phyloP scores from a whole-genome alignment of 2,797 vertebrate species.

The Sebastolobus alascanus region DNA sequence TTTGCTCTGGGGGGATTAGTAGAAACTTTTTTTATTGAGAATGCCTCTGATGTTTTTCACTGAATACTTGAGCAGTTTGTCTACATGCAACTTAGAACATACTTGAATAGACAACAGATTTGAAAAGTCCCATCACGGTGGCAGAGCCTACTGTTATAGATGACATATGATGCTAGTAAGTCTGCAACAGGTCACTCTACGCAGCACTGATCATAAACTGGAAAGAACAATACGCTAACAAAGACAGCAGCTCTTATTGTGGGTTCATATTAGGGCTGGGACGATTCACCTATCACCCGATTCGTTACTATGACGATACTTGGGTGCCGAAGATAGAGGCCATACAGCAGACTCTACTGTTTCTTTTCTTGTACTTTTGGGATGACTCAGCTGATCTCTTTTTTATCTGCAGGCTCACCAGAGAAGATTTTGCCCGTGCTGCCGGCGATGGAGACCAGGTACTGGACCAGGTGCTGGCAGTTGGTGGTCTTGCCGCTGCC shows the following conservation, averaged over 20 bases:
- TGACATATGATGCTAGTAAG: neutral
- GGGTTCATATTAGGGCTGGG: no score
- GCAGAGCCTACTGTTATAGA: neutral
- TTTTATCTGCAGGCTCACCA: conserved; percentile 79
- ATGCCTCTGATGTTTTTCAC: neutral
- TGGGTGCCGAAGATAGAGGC: no score
- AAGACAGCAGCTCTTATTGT: neutral
- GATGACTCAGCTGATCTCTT: neutral
- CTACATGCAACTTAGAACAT: neutral
- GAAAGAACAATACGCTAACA: neutral
- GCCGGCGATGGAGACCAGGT: conserved; percentile 93
- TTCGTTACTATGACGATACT: no score
- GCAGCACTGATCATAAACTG: neutral
- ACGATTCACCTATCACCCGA: no score
- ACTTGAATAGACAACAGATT: neutral
- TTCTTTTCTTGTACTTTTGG: neutral
- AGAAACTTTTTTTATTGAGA: neutral
- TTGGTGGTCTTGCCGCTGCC: conserved; percentile 97
- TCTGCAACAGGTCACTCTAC: neutral
- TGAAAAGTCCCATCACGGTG: neutral
- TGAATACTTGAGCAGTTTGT: neutral
- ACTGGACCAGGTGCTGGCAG: conserved; percentile 96
- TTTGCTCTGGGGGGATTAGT: neutral
- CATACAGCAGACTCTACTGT: no score
- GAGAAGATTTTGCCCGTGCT: conserved; percentile 95